Conservation (phyloP, 1,140 invertebrate species). For the Zaprionus ghesquierei region DNA sequence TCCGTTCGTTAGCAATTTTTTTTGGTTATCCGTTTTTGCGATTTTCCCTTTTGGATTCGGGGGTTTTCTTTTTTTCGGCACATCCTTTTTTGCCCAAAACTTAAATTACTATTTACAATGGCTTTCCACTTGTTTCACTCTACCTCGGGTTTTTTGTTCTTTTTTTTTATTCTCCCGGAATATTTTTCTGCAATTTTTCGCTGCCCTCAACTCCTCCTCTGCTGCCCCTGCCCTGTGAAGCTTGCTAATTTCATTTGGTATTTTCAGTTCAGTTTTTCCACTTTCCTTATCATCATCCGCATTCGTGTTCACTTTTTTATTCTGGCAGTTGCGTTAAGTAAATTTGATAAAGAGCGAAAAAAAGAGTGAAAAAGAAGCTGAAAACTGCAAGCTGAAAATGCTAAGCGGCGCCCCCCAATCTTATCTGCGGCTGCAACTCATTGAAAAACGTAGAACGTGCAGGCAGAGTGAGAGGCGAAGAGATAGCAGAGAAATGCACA, state of each 20-base stretch:
- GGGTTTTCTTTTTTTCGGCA: conserved; percentile 44
- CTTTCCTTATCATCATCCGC: conserved; percentile 5
- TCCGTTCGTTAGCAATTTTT: conserved; percentile 56
- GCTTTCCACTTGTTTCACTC: conserved; percentile 38
- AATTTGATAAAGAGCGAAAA: conserved; percentile 44
- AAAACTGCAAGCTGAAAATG: conserved; percentile 7
- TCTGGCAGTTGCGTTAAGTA: conserved; percentile 33
- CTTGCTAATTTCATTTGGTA: conserved; percentile 66
- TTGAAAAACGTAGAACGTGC: conserved; percentile 47
- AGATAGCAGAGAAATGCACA: conserved; percentile 13
- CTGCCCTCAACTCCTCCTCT: conserved; percentile 55
- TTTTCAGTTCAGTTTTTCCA: conserved; percentile 48
- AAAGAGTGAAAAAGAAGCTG: background rate
- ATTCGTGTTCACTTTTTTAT: background rate
- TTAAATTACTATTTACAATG: conserved; percentile 81
- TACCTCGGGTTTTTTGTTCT: conserved; percentile 20
- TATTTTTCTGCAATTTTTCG: conserved; percentile 65
- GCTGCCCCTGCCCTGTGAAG: conserved; percentile 15
- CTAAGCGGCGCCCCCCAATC: conserved; percentile 28
- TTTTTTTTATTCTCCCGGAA: conserved; percentile 23
- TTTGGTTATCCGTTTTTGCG: conserved; percentile 20
- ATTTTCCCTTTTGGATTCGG: conserved; percentile 4
- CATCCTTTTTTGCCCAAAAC: conserved; percentile 57
- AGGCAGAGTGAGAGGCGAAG: conserved; percentile 3
- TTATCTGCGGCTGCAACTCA: conserved; percentile 31